A percentile compares a stretch with the other conserved stretches of the same genome.
Evolutionary conservation across 2,797 vertebrate genomes (phyloP).

Genomic region (Lithobates sylvaticus): DNA sequence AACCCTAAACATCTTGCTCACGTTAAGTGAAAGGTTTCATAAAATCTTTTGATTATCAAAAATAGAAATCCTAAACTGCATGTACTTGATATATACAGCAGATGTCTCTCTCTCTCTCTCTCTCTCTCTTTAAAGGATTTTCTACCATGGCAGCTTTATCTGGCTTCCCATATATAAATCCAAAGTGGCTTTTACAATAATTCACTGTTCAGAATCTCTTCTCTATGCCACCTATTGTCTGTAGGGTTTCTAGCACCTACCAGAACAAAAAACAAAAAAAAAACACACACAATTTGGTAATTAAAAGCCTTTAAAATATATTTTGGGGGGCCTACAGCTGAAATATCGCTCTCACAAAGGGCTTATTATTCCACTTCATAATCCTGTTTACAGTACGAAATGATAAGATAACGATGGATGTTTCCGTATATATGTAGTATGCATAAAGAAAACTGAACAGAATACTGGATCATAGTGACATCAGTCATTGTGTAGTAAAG

Average conservation of each 20-base stretch:
- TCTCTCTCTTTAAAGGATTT: slow-evolving; percentile 45
- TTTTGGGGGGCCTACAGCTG: not conserved
- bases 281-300: not conserved
- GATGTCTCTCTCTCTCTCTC: slow-evolving; percentile 55
- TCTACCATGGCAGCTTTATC: slow-evolving; percentile 26
- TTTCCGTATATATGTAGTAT: not conserved
- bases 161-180: slow-evolving; percentile 41
- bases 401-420: not conserved
- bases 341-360: too few species aligned
- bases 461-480: too few species aligned
- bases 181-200: slow-evolving; percentile 24
- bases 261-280: not conserved
- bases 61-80: slow-evolving; percentile 7
- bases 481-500: not conserved
- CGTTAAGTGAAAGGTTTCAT: not conserved
- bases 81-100: slow-evolving; percentile 53
- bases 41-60: not conserved
- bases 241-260: not conserved
- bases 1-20: not conserved
- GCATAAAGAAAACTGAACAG: not conserved
- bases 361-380: too few species aligned
- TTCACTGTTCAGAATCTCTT: slow-evolving; percentile 9
- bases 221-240: slow-evolving; percentile 16
- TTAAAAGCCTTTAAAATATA: not conserved
- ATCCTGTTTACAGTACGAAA: not conserved